Percentiles rank a stretch among this genome's conserved stretches.
Conservation (phyloP, 2,113 vertebrate species). For the Ploceus nigricollis region DNA sequence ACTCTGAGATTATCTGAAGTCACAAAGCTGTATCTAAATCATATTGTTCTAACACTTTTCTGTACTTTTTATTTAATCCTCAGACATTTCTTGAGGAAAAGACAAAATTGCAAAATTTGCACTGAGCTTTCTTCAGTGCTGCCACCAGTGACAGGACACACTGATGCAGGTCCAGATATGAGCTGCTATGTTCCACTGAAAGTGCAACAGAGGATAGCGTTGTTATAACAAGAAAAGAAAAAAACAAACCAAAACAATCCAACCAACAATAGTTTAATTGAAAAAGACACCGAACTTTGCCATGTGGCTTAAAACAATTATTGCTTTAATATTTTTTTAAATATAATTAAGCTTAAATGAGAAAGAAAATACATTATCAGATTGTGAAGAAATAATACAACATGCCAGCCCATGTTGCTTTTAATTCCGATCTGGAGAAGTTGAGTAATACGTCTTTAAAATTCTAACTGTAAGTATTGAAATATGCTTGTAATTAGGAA, state of each 20-base stretch:
- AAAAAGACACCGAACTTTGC: not conserved
- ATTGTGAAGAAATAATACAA: not conserved
- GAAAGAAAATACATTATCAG: not conserved
- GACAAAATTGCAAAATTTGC: not conserved
- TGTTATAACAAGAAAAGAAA: not conserved
- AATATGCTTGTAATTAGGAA: conserved; percentile 11
- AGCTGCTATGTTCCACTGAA: not conserved
- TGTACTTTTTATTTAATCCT: not conserved
- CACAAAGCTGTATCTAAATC: not conserved
- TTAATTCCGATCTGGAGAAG: not conserved
- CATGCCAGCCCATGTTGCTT: not conserved
- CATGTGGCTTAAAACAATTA: not conserved
- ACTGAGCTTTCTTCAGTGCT: not conserved
- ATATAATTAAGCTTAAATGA: not conserved
- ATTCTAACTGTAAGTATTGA: not conserved
- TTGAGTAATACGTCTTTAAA: not conserved
- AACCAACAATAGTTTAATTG: not conserved
- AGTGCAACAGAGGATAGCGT: not conserved
- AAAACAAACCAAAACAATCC: not conserved
- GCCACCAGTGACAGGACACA: not conserved
- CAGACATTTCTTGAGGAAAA: not conserved
- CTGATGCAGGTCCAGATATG: not conserved
- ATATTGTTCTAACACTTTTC: not conserved
- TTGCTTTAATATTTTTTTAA: not conserved
- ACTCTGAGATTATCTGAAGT: not conserved